Evolutionary conservation across 2,888 invertebrate species (phyloP), one percentile per base, ranked within the genome.

Genomic region (Hermodice carunculata): DNA sequence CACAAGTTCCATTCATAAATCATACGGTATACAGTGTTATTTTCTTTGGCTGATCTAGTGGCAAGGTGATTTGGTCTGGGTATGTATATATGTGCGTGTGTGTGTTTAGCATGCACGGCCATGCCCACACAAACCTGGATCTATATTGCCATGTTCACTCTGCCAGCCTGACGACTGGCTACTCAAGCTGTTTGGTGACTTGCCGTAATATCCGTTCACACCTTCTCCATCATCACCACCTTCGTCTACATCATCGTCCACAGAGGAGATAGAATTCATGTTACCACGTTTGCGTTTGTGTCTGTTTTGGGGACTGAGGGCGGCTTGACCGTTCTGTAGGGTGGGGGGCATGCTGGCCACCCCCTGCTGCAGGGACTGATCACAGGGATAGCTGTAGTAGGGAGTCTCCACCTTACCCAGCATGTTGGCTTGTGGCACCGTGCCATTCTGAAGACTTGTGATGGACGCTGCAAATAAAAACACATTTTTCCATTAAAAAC

Each of bases 381-480:
- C 48, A 24, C 46, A 94, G 87, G 91, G 93, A 86, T 91, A 92
- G 88, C 92, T 93, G 87, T 93, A 93, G 87, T 93, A 93, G 78
- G 91, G 90, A 86, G 92, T 92, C 88, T 94, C 94, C 86, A 93
- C 90, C 88, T 93, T 93, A 83, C 93, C 93, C 80, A 90, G 90
- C 86, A 91, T 92, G 84, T 91, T 90, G 88, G 92, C 67, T 78
- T 80, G 79, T 4, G 76, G 72, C 61, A 82, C 81, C 59, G 76
- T 78, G 64, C 88, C 88, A 78, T 89, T 93, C 73, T 93, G 91
- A 88, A 95, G 95, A 78, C 83, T 95, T 86, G 96, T 92, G 86
- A 97, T 96, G 84, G 96, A 96, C 77, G 95, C 96, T 96, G 90
- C 79, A 90, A 90, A 83, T 86, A 80, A 79, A n/a, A n/a, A n/a